These are phyloP conservation scores for Scotopteryx bipunctaria DNA, from an alignment of 2,888 invertebrate genomes.

Conservation along the genomic window DNA sequence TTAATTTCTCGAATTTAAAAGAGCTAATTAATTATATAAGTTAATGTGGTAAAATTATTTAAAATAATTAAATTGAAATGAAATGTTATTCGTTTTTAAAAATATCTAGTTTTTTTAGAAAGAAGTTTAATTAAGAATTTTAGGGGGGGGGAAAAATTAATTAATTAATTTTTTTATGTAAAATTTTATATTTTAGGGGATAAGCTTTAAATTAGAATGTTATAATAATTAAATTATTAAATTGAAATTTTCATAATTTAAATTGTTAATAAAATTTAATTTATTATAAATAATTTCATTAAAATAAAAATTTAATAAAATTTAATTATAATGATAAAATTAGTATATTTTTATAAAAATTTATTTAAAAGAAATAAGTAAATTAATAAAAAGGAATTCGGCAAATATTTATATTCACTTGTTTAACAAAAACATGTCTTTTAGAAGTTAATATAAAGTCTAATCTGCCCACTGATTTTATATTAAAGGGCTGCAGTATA, in stretches of 20 bases:
- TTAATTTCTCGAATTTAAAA: constrained; percentile 85
- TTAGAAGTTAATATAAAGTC: constrained; percentile 85
- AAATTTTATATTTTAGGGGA: constrained; percentile 81
- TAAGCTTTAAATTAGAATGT: constrained; percentile 84
- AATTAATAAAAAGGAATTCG: constrained; percentile 84
- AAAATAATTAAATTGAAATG: constrained; percentile 84
- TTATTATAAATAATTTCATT: constrained; percentile 73
- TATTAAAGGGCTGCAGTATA: constrained; percentile 90
- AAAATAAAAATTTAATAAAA: constrained; percentile 53
- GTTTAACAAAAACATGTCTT: constrained; percentile 92
- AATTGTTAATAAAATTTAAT: constrained; percentile 81
- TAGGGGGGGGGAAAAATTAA: constrained; percentile 61
- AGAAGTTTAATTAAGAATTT: constrained; percentile 78
- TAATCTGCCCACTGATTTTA: constrained; percentile 88
- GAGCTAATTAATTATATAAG: constrained; percentile 82
- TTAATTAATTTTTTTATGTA: constrained; percentile 44
- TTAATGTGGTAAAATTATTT: constrained; percentile 85
- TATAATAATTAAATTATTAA: constrained; percentile 67
- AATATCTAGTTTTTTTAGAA: constrained; percentile 85
- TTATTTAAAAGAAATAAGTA: constrained; percentile 49
- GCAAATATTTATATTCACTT: constrained; percentile 86
- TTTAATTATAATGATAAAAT: constrained; percentile 84
- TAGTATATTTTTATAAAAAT: constrained; percentile 70
- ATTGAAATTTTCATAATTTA: constrained; percentile 79
- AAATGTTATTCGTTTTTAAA: constrained; percentile 86